Percentiles rank a stretch among this genome's conserved stretches.
Evolutionary conservation across 2,797 vertebrate genomes (phyloP).

Genomic region (Cottoperca gobio): DNA sequence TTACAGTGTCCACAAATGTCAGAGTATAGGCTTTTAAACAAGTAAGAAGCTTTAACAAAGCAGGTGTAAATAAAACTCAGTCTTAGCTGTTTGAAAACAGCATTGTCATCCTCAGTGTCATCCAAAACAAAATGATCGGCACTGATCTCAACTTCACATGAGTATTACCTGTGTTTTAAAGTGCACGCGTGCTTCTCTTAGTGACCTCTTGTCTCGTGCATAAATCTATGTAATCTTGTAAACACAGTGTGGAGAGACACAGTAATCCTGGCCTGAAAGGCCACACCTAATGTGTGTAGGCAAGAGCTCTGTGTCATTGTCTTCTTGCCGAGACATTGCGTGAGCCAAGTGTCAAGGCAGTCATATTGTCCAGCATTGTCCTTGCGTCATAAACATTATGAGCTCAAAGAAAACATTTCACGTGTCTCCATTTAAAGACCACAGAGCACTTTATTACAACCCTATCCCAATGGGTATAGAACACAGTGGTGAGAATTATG

Average conservation of each 20-base stretch:
- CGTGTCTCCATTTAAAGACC: constrained; percentile 48
- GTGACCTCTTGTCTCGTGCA: constrained; percentile 56
- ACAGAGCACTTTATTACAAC: constrained; percentile 34
- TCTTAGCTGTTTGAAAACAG: not conserved
- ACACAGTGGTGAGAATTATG: constrained; percentile 15
- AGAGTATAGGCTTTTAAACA: constrained; percentile 6
- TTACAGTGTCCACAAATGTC: not conserved
- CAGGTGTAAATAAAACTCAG: not conserved
- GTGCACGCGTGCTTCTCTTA: constrained; percentile 24
- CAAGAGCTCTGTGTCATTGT: constrained; percentile 63
- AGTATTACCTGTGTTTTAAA: constrained; percentile 39
- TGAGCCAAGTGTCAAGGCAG: constrained; percentile 56
- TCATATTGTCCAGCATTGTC: constrained; percentile 32
- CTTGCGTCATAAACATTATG: constrained; percentile 55
- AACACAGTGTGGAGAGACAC: constrained; percentile 65
- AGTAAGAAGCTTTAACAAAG: constrained; percentile 10
- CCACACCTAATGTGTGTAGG: constrained; percentile 61
- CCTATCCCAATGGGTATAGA: constrained; percentile 9
- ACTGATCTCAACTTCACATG: constrained; percentile 33
- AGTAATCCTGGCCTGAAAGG: constrained; percentile 62
- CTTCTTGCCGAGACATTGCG: constrained; percentile 36
- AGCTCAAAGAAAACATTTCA: constrained; percentile 58
- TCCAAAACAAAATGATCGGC: constrained; percentile 48
- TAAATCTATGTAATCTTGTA: constrained; percentile 68
- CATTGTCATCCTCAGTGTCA: constrained; percentile 17